Evolutionary conservation across 1,140 invertebrate genomes (phyloP), one percentile per base, ranked within the genome.

Genomic region (Euglossa dilemma): DNA sequence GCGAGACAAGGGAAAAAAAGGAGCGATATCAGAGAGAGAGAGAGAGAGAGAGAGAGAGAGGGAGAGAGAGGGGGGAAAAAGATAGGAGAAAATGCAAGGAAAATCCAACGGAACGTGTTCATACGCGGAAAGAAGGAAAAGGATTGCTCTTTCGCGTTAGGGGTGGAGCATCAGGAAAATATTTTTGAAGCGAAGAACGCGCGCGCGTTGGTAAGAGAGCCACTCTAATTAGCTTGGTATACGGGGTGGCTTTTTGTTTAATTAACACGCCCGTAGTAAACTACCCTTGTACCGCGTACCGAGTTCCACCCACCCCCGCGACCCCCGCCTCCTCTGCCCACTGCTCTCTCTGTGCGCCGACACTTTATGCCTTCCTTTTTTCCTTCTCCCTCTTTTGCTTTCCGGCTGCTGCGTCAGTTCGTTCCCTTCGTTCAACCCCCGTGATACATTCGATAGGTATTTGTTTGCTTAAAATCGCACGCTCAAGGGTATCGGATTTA

Each of bases 201-300:
- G 83, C 86, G 83, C 80, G 73, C 63, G 82, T 78, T 64, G 43
- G 77, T 79, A 80, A 75, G 87, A 90, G 85, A 90, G 82, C 84
- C 85, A 84, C 89, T 91, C 91, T 93, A 93, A 93, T 93, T 93
- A 93, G 90, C 90, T 93, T 87, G 87, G 86, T 89, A 85, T 87
- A 90, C 90, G 85, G 71, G 84, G 76, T 86, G 84, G 85, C 87
- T 92, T 93, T 93, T 93, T 93, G 90, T 93, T 93, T 93, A 92
- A 93, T 93, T 92, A 93, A 91, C 91, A 90, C 90, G 90, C 89
- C 86, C 85, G 83, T 86, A 85, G 89, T 92, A 90, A 92, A 92
- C 90, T 84, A 90, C 85, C 78, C 47, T 59, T 79, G 67, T 70
- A 76, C 79, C 54, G 69, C 70, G 72, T 50, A 50, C 67, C 70